Percentiles rank a stretch among this genome's conserved stretches.
Evolutionary conservation across 2,888 invertebrate species (phyloP).

Genomic region (Meghimatium bilineatum): DNA sequence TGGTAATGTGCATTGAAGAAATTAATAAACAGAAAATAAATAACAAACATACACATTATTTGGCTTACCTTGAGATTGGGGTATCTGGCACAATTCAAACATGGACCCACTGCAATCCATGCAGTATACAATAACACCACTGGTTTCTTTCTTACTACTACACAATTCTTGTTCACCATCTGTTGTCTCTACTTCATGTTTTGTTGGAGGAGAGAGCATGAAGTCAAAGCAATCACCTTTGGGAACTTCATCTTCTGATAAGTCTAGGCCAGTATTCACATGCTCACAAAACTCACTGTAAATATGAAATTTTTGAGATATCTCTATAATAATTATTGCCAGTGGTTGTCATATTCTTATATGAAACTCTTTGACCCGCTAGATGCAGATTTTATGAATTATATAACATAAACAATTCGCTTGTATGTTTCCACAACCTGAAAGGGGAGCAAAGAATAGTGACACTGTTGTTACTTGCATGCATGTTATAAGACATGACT

Average conservation of each 20-base stretch:
- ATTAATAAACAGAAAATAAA: neutral
- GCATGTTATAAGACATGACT: too few relatives aligned
- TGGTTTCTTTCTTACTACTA: slow-evolving; percentile 54
- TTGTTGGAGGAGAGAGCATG: slow-evolving; percentile 54
- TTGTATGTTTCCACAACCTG: too few relatives aligned
- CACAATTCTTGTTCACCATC: slow-evolving; percentile 45
- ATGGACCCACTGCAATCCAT: slow-evolving; percentile 72
- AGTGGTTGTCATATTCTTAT: too few relatives aligned
- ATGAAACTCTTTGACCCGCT: too few relatives aligned
- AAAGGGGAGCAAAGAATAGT: too few relatives aligned
- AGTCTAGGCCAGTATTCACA: slow-evolving; percentile 59
- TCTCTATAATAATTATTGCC: too few relatives aligned
- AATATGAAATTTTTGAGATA: neutral
- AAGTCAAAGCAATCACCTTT: slow-evolving; percentile 64
- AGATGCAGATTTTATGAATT: too few relatives aligned
- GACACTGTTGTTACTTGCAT: too few relatives aligned
- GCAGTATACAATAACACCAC: slow-evolving; percentile 69
- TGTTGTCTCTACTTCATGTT: slow-evolving; percentile 49
- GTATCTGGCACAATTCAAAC: slow-evolving; percentile 56
- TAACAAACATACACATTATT: slow-evolving; percentile 18
- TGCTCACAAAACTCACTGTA: slow-evolving; percentile 62
- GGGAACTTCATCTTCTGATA: slow-evolving; percentile 65
- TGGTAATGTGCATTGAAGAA: too few relatives aligned
- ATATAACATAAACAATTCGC: too few relatives aligned
- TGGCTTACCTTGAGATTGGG: slow-evolving; percentile 64